These are phyloP conservation scores for Calycopis cecrops DNA, from an alignment of 1,140 invertebrate genomes.

Conservation along the genomic window DNA sequence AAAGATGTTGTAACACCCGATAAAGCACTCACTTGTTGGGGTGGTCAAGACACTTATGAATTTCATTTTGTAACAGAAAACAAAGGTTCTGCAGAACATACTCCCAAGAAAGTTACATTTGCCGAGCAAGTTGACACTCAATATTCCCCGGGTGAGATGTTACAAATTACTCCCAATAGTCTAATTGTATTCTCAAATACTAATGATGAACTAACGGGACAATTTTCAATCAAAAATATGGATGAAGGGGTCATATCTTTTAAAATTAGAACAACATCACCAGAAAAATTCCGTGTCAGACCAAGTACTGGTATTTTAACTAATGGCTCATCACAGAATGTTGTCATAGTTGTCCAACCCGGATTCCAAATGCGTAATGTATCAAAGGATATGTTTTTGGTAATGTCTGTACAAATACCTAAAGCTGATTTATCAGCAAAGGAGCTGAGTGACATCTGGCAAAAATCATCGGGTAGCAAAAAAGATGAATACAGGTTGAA, in stretches of 20 bases:
- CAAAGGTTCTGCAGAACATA: constrained; percentile 41
- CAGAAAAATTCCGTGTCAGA: constrained; percentile 93
- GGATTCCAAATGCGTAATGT: constrained; percentile 55
- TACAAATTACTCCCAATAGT: constrained; percentile 76
- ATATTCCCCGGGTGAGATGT: constrained; percentile 59
- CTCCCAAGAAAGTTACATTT: constrained; percentile 75
- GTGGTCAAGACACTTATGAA: constrained; percentile 86
- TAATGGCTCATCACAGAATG: constrained; percentile 73
- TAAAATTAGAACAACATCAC: constrained; percentile 84
- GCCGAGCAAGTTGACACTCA: constrained; percentile 56
- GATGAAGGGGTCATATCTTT: constrained; percentile 81
- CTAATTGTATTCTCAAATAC: constrained; percentile 79
- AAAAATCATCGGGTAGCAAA: constrained; percentile 54
- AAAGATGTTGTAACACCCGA: constrained; percentile 85
- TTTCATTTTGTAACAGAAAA: constrained; percentile 83
- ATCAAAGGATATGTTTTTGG: constrained; percentile 62
- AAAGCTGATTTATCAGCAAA: constrained; percentile 48
- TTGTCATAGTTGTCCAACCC: constrained; percentile 56
- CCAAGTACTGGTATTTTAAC: constrained; percentile 86
- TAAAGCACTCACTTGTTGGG: constrained; percentile 87
- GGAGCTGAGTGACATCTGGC: constrained; percentile 61
- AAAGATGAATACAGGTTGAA: constrained; percentile 66
- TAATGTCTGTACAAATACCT: constrained; percentile 63
- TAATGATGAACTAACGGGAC: constrained; percentile 78
- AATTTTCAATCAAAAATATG: constrained; percentile 81